Conservation (phyloP, 2,888 invertebrate species). For the Apamea epomidion region DNA sequence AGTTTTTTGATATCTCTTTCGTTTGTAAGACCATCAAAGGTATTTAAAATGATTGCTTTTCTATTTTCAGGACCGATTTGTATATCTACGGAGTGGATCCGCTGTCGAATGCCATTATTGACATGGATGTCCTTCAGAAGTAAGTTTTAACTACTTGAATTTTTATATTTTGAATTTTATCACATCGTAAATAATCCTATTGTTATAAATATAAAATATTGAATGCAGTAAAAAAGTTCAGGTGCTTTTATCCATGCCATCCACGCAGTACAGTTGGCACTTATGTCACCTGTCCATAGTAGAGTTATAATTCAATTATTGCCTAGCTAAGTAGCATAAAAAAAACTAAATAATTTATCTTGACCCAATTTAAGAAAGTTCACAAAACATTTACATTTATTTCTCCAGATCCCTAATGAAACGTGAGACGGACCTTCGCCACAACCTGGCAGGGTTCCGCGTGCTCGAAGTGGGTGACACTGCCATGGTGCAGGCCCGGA, state of each 20-base stretch:
- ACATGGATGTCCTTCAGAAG: slow-evolving; percentile 95
- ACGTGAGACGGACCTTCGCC: slow-evolving; percentile 91
- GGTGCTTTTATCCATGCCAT: background rate
- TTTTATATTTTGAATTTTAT: background rate
- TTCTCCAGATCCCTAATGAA: slow-evolving; percentile 90
- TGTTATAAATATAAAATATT: background rate
- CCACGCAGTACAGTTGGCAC: background rate
- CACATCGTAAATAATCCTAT: background rate
- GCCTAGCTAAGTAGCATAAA: background rate
- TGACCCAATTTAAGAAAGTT: background rate
- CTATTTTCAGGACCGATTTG: slow-evolving; percentile 94
- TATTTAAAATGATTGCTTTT: background rate
- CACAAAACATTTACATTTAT: background rate
- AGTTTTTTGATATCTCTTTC: background rate
- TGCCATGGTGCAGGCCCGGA: slow-evolving; percentile 81
- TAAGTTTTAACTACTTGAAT: slow-evolving; percentile 81
- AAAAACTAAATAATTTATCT: background rate
- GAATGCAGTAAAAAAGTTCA: background rate
- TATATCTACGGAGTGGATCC: slow-evolving; percentile 96
- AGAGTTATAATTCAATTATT: background rate
- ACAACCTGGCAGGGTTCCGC: slow-evolving; percentile 92
- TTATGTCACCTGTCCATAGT: background rate
- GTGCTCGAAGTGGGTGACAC: slow-evolving; percentile 92
- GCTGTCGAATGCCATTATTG: slow-evolving; percentile 94
- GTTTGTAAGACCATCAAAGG: background rate